Base-by-base conservation (phyloP, 35 echinoderm and acorn worm species). In the Amphiura filiformis region DNA sequence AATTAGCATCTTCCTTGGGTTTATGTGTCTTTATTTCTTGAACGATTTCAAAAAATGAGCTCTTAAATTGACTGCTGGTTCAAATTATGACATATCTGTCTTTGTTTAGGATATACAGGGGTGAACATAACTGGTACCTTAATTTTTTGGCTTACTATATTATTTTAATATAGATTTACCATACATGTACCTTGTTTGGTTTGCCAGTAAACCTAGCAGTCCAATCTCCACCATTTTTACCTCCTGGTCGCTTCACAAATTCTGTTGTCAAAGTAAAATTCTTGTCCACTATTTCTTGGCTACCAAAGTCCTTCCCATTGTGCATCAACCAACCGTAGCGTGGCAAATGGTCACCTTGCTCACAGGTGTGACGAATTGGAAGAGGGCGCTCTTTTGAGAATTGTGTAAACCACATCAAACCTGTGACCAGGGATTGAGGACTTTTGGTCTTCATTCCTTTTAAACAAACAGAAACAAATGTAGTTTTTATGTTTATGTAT, bases 321-420 rank as follows among this genome's bases (percentile, higher is more conserved):
- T 98, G 96, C 79, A 89, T 85, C 77, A 98, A 36, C 96, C 96
- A 98, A 26, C 96, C 96, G 78, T 93, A 98, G 14, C 83, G 39
- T 34, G 91, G 86, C 23, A 99, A 86, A 18, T 80, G 81, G 85
- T 99, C 96, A 57, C 90, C 90, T 80, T 99, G 96, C 37, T 99
- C 96, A 88, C 96, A 99, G 34, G 87, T 92, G 64, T 99, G 96
- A 11, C 96, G 90, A 22, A 99, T 64, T 22, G 93, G 84, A 26
- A 99, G 77, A 37, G 85, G 87, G 65, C 87, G 79, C 56, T 96
- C 87, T 64, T 52, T 88, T 17, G 57, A 52, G 39, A 89, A 89
- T 80, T 92, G 84, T 56, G 86, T 79, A 76, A 99, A 99, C 96
- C 96, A 99, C 96, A 99, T 99, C 31, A 99, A 70, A 17, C 96